Conservation (phyloP, 1,140 invertebrate genomes). For the Diabrotica virgifera region DNA sequence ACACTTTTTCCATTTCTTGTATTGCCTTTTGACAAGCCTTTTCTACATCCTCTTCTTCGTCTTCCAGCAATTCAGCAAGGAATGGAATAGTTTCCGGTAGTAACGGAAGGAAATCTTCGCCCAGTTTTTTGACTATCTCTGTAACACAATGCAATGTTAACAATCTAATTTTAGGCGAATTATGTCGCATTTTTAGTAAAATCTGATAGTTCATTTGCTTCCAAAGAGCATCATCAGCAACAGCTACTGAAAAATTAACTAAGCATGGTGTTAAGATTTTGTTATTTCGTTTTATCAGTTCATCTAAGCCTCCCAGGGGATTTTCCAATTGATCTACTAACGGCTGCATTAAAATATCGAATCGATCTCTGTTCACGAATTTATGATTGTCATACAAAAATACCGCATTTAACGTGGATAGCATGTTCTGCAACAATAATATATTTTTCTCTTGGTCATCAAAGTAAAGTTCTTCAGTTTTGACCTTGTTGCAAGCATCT, state of each 20-base stretch:
- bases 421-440: slow-evolving; percentile 62
- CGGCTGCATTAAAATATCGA: slow-evolving; percentile 78
- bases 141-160: slow-evolving; percentile 62
- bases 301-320: slow-evolving; percentile 59
- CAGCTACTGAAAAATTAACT: slow-evolving; percentile 75
- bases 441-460: slow-evolving; percentile 54
- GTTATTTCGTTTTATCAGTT: slow-evolving; percentile 59
- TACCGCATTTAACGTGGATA: slow-evolving; percentile 68
- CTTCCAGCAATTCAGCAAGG: slow-evolving; percentile 78
- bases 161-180: slow-evolving; percentile 61
- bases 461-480: slow-evolving; percentile 53
- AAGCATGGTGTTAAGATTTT: slow-evolving; percentile 73
- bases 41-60: slow-evolving; percentile 78
- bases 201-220: slow-evolving; percentile 88
- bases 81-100: slow-evolving; percentile 82
- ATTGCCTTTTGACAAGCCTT: slow-evolving; percentile 69
- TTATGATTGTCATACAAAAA: slow-evolving; percentile 79
- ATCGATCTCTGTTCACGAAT: slow-evolving; percentile 81
- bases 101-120: slow-evolving; percentile 76
- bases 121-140: slow-evolving; percentile 71
- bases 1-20: slow-evolving; percentile 72
- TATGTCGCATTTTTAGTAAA: slow-evolving; percentile 79
- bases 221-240: slow-evolving; percentile 81
- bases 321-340: slow-evolving; percentile 90
- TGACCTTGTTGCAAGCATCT: slow-evolving; percentile 56